These are phyloP conservation scores for Daktulosphaira vitifoliae DNA, from an alignment of 1,140 invertebrate species.

Conservation along the genomic window DNA sequence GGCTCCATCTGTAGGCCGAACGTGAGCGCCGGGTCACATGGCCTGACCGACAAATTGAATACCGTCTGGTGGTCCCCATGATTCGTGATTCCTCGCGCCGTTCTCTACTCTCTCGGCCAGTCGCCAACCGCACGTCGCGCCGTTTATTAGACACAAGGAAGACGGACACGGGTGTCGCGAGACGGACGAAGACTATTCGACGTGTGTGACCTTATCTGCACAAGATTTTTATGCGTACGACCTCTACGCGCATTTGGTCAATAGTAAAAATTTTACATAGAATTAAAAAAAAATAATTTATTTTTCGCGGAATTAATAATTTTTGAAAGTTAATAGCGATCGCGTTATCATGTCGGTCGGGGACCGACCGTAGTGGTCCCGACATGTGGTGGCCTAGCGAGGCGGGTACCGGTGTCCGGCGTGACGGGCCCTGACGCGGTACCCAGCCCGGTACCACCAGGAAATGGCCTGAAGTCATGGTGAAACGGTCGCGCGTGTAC, in stretches of 20 bases:
- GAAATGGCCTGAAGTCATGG: constrained; percentile 37
- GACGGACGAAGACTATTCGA: no score
- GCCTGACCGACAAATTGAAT: constrained; percentile 25
- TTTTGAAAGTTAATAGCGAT: no score
- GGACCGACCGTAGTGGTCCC: not conserved
- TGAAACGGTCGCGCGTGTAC: constrained; percentile 30
- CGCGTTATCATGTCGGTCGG: not conserved
- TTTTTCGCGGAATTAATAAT: no score
- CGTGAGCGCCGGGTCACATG: constrained; percentile 26
- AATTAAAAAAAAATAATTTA: no score
- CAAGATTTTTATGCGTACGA: not conserved
- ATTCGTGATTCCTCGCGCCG: constrained; percentile 15
- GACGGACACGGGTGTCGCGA: no score
- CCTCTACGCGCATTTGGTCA: not conserved
- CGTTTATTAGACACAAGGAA: constrained; percentile 19
- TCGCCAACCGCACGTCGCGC: constrained; percentile 31
- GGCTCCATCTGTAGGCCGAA: constrained; percentile 26
- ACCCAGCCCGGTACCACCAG: constrained; percentile 17
- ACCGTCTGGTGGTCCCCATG: constrained; percentile 14
- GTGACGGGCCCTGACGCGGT: constrained; percentile 19
- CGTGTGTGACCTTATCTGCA: no score
- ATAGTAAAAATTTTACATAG: no score
- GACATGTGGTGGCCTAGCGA: constrained; percentile 13
- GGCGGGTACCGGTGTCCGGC: constrained; percentile 27
- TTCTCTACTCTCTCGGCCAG: constrained; percentile 25